phyloP scores from a whole-genome alignment of 1,140 invertebrate species.

The Stratiolaelaps scimitus region DNA sequence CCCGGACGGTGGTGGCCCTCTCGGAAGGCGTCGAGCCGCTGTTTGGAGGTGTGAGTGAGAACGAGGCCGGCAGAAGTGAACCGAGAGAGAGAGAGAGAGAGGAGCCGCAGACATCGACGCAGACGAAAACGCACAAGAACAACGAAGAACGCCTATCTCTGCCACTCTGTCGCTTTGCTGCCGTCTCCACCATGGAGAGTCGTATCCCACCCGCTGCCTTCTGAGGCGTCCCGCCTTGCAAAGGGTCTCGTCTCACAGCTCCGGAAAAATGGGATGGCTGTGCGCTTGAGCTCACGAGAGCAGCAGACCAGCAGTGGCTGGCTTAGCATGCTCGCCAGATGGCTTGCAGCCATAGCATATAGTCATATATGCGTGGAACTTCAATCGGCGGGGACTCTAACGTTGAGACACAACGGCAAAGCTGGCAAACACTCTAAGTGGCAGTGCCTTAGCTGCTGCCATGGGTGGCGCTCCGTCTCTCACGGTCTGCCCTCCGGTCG shows the following conservation, averaged over 20 bases:
- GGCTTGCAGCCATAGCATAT: no score
- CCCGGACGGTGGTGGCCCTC: not conserved
- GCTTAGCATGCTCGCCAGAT: no score
- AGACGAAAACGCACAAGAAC: constrained; percentile 33
- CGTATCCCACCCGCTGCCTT: no score
- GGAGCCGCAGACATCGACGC: not conserved
- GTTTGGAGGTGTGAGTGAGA: constrained; percentile 31
- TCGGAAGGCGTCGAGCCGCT: not conserved
- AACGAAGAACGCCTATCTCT: constrained; percentile 30
- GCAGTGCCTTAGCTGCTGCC: constrained; percentile 21
- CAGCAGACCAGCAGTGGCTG: no score
- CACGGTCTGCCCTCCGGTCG: not conserved
- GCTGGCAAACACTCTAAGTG: constrained; percentile 11
- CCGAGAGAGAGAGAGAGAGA: constrained; percentile 30
- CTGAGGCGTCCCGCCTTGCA: no score
- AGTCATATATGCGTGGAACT: no score
- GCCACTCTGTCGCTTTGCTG: no score
- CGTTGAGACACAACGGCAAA: not conserved
- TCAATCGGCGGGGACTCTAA: constrained; percentile 21
- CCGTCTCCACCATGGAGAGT: no score
- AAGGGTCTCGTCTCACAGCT: no score
- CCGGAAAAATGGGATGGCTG: no score
- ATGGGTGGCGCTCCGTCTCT: constrained; percentile 30
- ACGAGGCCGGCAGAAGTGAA: constrained; percentile 30
- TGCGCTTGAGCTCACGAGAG: no score